Evolutionary conservation across 2,113 vertebrate species (phyloP).

Genomic region (Ancistrus triradiatus): DNA sequence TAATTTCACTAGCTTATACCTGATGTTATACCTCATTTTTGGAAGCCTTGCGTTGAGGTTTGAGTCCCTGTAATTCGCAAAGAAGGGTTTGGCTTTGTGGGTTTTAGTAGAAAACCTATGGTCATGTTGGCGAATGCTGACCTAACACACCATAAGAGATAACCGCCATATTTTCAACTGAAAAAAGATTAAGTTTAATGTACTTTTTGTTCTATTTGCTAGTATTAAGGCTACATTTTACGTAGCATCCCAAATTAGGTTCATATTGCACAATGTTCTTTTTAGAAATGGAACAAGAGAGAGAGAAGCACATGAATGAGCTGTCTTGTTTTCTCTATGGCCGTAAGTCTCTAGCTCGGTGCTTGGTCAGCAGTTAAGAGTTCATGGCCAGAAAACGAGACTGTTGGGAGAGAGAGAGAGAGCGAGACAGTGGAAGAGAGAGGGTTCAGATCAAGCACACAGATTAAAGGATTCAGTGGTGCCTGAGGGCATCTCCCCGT

Average conservation of each 20-base stretch:
- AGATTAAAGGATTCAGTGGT: constrained; percentile 41
- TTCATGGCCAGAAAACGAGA: constrained; percentile 53
- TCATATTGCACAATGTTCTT: constrained; percentile 56
- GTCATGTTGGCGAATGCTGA: too few species aligned
- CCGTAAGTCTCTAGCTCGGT: constrained; percentile 30
- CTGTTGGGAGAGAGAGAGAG: constrained; percentile 29
- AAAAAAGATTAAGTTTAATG: constrained; percentile 62
- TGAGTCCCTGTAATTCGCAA: too few species aligned
- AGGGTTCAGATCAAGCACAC: constrained; percentile 40
- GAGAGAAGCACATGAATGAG: constrained; percentile 51
- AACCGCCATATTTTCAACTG: too few species aligned
- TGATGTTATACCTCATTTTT: too few species aligned
- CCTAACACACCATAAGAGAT: too few species aligned
- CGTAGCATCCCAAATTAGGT: constrained; percentile 60
- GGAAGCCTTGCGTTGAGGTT: too few species aligned
- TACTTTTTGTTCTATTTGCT: constrained; percentile 57
- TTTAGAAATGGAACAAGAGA: constrained; percentile 33
- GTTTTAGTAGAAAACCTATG: too few species aligned
- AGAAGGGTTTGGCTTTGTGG: too few species aligned
- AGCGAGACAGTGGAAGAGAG: constrained; percentile 15
- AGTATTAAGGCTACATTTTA: constrained; percentile 73
- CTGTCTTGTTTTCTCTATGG: too few species aligned
- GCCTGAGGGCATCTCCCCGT: constrained; percentile 43
- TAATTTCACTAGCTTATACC: too few species aligned
- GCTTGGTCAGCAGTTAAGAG: constrained; percentile 48